These are phyloP conservation scores for Actinia equina DNA, from an alignment of 64 coral and sea anemone species.

Conservation along the genomic window DNA sequence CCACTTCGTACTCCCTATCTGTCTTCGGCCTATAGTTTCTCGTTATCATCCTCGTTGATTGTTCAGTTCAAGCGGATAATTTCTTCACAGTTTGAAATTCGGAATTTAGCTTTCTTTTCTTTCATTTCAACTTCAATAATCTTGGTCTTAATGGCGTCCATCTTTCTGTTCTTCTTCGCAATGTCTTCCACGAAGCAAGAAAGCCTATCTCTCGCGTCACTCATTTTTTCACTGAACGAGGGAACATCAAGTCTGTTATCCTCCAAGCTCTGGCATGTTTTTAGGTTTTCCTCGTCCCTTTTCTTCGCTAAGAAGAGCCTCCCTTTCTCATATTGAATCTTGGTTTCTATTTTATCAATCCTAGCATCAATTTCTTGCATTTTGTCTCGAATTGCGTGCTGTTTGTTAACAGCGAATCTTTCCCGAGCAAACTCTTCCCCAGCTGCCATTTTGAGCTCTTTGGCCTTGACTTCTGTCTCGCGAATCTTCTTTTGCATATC, in stretches of 20 bases:
- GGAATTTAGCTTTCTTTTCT: not conserved
- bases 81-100: not conserved
- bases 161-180: conserved; percentile 6
- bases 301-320: not conserved
- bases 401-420: conserved; percentile 21
- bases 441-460: conserved; percentile 17
- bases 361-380: conserved; percentile 25
- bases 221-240: not conserved
- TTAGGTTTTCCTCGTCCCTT: conserved; percentile 12
- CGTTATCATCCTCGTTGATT: not conserved
- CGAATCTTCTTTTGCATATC: not conserved
- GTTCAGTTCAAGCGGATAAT: conserved; percentile 7
- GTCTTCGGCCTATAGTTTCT: not conserved
- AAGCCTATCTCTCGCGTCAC: not conserved
- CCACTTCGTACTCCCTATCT: not conserved
- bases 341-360: conserved; percentile 6
- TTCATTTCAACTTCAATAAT: not conserved
- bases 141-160: not conserved
- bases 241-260: conserved; percentile 14
- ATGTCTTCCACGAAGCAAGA: not conserved
- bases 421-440: conserved; percentile 6
- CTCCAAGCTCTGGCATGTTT: conserved; percentile 4
- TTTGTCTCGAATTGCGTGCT: not conserved
- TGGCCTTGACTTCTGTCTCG: not conserved
- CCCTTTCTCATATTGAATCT: not conserved